Evolutionary conservation across 2,113 vertebrate genomes (phyloP).

Genomic region (Odontesthes bonariensis): DNA sequence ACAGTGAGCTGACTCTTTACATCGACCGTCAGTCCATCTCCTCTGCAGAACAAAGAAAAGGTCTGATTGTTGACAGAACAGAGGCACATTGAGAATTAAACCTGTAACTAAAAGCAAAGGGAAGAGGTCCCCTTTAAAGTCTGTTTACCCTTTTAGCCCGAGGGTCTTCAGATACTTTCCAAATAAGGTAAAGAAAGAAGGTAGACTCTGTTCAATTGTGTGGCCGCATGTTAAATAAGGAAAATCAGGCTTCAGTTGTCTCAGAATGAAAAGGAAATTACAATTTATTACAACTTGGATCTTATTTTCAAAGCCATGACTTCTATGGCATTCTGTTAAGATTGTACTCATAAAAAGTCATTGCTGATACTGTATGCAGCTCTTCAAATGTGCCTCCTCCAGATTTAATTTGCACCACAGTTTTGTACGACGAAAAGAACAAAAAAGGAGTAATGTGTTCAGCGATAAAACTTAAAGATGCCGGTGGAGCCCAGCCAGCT

Average conservation of each 20-base stretch:
- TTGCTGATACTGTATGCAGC: background rate
- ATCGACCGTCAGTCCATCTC: constrained; percentile 27
- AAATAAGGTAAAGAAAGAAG: constrained; percentile 49
- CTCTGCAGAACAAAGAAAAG: constrained; percentile 22
- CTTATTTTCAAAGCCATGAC: background rate
- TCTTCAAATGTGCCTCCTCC: background rate
- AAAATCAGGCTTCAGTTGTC: background rate
- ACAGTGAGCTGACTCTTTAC: constrained; percentile 39
- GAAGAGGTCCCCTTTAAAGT: constrained; percentile 32
- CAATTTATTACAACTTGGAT: constrained; percentile 7
- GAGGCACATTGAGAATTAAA: constrained; percentile 27
- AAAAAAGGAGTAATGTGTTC: background rate
- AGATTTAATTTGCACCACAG: background rate
- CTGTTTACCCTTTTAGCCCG: constrained; percentile 48
- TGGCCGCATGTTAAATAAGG: constrained; percentile 5
- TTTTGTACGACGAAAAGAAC: background rate
- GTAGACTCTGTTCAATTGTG: background rate
- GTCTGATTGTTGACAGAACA: constrained; percentile 28
- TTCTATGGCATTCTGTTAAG: background rate
- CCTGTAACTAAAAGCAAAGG: constrained; percentile 29
- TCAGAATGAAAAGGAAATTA: constrained; percentile 7
- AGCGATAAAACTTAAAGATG: background rate
- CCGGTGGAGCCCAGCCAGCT: background rate
- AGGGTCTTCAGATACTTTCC: constrained; percentile 38
- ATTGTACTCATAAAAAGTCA: background rate